Conservation (phyloP, 1,140 invertebrate genomes). For the Galendromus occidentalis region DNA sequence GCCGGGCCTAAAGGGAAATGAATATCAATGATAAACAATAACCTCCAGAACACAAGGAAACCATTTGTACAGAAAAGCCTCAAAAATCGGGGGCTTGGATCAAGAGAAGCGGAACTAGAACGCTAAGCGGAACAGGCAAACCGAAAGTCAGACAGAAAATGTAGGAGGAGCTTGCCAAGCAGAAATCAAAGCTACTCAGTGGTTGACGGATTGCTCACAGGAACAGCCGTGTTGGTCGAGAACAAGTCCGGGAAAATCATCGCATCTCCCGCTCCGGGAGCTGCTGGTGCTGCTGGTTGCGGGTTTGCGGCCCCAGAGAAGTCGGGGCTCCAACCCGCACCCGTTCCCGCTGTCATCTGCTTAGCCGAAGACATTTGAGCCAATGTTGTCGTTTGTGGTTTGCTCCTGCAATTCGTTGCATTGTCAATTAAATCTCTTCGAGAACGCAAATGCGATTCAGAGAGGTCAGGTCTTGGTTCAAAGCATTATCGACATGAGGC, state of each 20-base stretch:
- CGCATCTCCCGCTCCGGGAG: not conserved
- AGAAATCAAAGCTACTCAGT: no score
- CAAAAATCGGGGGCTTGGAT: no score
- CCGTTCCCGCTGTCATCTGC: constrained; percentile 7
- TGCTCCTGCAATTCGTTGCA: not conserved
- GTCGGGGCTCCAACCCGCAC: constrained; percentile 1
- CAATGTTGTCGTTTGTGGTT: not conserved
- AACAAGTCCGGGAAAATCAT: constrained; percentile 7
- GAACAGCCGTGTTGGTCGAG: not conserved
- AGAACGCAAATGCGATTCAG: not conserved
- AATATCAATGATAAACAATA: no score
- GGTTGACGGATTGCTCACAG: not conserved
- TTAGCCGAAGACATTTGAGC: constrained; percentile 6
- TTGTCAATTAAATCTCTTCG: not conserved
- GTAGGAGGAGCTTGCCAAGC: no score
- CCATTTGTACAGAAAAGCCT: no score
- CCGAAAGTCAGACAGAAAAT: no score
- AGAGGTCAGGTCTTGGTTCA: not conserved
- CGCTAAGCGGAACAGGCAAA: no score
- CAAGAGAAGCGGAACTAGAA: no score
- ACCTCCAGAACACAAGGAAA: no score
- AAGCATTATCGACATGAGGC: not conserved
- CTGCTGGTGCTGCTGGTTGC: not conserved
- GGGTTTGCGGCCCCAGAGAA: not conserved
- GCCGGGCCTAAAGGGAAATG: no score